Percentiles rank a stretch among this genome's conserved stretches.
These are phyloP conservation scores for Alentia gelatinosa DNA, from an alignment of 2,888 invertebrate species.

Conservation along the genomic window DNA sequence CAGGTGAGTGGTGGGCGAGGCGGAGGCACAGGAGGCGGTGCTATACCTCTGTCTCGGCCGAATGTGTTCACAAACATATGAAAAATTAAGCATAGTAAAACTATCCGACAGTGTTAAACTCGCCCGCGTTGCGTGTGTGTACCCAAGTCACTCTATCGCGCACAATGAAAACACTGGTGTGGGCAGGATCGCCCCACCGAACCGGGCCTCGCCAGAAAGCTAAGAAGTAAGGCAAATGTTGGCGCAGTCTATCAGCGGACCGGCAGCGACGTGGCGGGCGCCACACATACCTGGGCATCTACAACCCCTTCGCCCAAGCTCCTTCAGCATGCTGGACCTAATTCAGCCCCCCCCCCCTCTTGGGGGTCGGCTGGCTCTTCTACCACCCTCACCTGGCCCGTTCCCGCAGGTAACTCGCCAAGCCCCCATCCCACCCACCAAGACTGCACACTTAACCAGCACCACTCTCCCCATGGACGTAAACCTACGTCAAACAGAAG, in stretches of 20 bases:
- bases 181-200: neutral
- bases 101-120: constrained; percentile 18
- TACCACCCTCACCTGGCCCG: neutral
- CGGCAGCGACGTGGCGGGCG: too few relatives aligned
- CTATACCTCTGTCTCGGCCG: neutral
- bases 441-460: neutral
- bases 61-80: constrained; percentile 53
- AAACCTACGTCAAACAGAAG: constrained; percentile 10
- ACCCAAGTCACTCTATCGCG: constrained; percentile 19
- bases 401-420: neutral
- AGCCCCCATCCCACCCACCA: neutral
- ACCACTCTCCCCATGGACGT: neutral
- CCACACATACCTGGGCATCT: neutral
- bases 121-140: constrained; percentile 3
- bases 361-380: too few relatives aligned
- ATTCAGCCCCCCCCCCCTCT: too few relatives aligned
- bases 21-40: neutral
- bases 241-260: neutral
- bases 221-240: constrained; percentile 51
- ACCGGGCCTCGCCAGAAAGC: constrained; percentile 6
- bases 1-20: neutral
- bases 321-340: too few relatives aligned
- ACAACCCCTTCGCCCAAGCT: neutral
- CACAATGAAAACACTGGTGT: constrained; percentile 39
- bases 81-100: constrained; percentile 52